Conservation (phyloP, 1,140 invertebrate genomes). For the Lepidotrigona ventralis region DNA sequence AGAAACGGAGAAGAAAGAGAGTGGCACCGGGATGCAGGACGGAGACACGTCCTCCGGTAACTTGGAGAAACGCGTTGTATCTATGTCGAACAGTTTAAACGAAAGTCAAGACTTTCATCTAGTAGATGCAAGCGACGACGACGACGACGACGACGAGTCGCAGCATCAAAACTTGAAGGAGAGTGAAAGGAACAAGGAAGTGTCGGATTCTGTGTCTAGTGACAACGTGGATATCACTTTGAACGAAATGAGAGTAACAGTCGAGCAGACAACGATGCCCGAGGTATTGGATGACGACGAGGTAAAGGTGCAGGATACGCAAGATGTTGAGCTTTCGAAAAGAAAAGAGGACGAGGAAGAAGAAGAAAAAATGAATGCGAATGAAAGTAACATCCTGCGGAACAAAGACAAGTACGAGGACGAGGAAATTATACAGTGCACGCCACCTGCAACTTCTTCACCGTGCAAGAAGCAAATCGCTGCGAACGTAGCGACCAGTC, state of each 20-base stretch:
- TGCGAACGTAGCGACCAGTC: neutral
- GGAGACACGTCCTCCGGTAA: slow-evolving; percentile 50
- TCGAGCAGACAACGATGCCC: neutral
- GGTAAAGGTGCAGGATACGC: neutral
- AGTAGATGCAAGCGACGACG: slow-evolving; percentile 50
- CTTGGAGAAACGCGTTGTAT: neutral
- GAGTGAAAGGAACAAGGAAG: neutral
- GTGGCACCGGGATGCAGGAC: slow-evolving; percentile 24
- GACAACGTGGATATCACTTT: neutral
- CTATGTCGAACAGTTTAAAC: neutral
- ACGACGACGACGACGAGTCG: slow-evolving; percentile 35
- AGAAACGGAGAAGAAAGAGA: slow-evolving; percentile 26
- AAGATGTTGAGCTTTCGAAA: neutral
- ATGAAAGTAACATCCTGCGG: neutral
- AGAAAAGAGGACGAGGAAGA: slow-evolving; percentile 15
- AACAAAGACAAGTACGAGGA: slow-evolving; percentile 55
- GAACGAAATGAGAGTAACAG: neutral
- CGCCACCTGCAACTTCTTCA: slow-evolving; percentile 57
- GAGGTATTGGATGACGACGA: slow-evolving; percentile 2
- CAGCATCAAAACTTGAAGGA: neutral
- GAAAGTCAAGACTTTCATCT: slow-evolving; percentile 74
- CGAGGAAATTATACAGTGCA: slow-evolving; percentile 69
- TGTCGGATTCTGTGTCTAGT: neutral
- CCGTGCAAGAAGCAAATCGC: slow-evolving; percentile 44
- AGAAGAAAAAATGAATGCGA: neutral